These are phyloP conservation scores for Sebastes itinus DNA, from an alignment of 2,797 vertebrate species.

Conservation along the genomic window DNA sequence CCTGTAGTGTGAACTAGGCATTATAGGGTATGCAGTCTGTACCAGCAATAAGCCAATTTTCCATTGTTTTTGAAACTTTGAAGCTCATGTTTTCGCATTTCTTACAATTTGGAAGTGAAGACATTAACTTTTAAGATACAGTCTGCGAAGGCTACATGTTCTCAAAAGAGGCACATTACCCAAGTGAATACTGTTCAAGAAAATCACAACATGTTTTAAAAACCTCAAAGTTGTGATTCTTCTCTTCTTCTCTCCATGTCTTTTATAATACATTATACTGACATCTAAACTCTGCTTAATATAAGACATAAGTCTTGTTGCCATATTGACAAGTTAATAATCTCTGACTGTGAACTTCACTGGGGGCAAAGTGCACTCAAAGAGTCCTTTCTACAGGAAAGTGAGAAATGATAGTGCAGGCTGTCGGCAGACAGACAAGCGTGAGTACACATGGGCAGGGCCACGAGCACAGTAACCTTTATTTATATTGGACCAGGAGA, in stretches of 20 bases:
- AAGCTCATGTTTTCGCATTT: background rate
- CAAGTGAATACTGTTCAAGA: background rate
- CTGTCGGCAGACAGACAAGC: slow-evolving; percentile 2
- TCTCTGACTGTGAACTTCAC: slow-evolving; percentile 17
- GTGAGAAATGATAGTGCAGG: slow-evolving; percentile 17
- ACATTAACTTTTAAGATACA: background rate
- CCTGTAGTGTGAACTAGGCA: too few relatives aligned
- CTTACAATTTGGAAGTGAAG: background rate
- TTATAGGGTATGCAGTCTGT: background rate
- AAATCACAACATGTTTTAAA: background rate
- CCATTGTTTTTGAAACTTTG: background rate
- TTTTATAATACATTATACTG: background rate
- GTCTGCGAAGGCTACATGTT: background rate
- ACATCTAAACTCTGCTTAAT: background rate
- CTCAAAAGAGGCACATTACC: background rate
- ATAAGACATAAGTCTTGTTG: background rate
- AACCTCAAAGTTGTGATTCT: background rate
- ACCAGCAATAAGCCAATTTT: background rate
- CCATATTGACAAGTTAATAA: slow-evolving; percentile 39
- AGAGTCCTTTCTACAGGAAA: background rate
- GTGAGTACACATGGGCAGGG: slow-evolving; percentile 55
- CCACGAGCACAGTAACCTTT: slow-evolving; percentile 42
- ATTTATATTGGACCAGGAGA: slow-evolving; percentile 47
- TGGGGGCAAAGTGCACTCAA: slow-evolving; percentile 48
- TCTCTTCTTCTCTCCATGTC: background rate